Evolutionary conservation across 2,888 invertebrate species (phyloP).

Genomic region (Graphium colonna): DNA sequence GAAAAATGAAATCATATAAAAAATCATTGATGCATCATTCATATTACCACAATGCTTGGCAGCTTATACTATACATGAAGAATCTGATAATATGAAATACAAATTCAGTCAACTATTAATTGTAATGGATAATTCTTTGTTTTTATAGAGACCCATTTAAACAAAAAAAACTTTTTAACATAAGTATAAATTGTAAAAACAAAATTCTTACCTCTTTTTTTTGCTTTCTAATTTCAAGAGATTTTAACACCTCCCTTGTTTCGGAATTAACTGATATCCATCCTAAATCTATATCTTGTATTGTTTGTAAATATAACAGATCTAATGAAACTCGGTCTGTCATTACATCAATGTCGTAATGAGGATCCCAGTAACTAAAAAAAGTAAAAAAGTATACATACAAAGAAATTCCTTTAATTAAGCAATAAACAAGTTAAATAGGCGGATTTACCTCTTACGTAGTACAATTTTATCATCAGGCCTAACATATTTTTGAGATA

Average conservation of each 20-base stretch:
- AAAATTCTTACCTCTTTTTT: slow-evolving; percentile 85
- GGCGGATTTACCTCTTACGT: slow-evolving; percentile 85
- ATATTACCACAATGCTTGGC: no score
- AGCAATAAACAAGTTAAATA: background rate
- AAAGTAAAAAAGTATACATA: slow-evolving; percentile 1
- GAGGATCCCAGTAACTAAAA: slow-evolving; percentile 92
- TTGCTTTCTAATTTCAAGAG: slow-evolving; percentile 87
- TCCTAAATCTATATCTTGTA: slow-evolving; percentile 91
- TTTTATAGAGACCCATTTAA: no score
- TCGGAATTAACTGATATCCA: slow-evolving; percentile 90
- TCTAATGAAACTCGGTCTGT: slow-evolving; percentile 91
- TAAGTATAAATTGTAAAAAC: background rate
- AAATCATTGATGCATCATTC: no score
- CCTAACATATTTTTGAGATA: slow-evolving; percentile 90
- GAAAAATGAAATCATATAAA: no score
- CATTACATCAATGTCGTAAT: slow-evolving; percentile 90
- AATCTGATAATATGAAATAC: no score
- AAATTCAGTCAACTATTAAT: no score
- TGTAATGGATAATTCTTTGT: no score
- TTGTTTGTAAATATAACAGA: slow-evolving; percentile 92
- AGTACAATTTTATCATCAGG: slow-evolving; percentile 90
- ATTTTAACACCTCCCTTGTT: slow-evolving; percentile 82
- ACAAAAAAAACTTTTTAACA: no score
- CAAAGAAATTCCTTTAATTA: background rate
- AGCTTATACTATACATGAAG: no score